These are phyloP conservation scores for Labeo calbasu DNA, from an alignment of 2,797 vertebrate genomes.

Conservation along the genomic window DNA sequence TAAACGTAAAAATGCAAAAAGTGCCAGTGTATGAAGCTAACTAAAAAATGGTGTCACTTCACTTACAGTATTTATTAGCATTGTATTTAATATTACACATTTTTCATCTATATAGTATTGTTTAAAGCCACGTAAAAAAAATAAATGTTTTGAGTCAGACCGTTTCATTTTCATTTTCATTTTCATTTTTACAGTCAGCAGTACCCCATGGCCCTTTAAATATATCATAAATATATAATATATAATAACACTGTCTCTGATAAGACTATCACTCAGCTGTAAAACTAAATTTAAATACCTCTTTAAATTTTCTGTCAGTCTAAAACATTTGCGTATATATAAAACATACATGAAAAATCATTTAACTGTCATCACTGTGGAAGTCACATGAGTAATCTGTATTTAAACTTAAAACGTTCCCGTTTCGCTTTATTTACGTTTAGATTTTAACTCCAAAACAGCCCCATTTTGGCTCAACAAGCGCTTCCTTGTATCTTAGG, in stretches of 20 bases:
- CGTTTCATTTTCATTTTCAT: neutral
- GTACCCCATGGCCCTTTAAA: neutral
- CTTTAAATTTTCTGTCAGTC: neutral
- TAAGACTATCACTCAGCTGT: neutral
- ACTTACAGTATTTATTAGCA: neutral
- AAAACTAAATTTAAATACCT: neutral
- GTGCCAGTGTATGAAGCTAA: neutral
- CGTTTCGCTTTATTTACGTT: neutral
- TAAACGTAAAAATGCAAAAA: neutral
- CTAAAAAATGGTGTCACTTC: neutral
- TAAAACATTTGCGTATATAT: neutral
- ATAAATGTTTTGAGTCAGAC: neutral
- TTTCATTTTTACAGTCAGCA: too few species aligned
- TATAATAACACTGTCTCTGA: neutral
- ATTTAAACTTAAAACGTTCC: neutral
- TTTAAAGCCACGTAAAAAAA: neutral
- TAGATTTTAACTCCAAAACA: neutral
- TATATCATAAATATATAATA: neutral
- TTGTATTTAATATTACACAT: neutral
- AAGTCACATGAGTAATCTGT: neutral
- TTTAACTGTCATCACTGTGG: neutral
- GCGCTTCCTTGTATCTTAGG: neutral
- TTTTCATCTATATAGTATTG: neutral
- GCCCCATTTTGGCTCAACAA: constrained; percentile 21
- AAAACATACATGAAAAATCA: neutral